phyloP scores from a whole-genome alignment of 1,140 invertebrate species.

The Bathynomus jamesi region DNA sequence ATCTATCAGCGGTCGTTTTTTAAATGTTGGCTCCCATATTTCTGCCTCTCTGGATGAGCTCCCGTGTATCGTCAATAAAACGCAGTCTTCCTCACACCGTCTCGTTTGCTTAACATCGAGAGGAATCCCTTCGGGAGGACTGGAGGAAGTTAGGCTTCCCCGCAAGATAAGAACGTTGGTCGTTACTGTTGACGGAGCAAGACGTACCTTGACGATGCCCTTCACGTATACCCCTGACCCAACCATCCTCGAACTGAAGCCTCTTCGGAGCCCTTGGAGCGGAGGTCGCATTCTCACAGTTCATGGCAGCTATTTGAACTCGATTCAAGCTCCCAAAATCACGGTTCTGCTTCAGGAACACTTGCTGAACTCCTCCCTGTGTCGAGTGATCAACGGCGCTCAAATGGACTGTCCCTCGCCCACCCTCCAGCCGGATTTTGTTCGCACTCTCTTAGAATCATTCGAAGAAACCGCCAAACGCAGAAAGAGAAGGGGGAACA shows the following conservation, averaged over 20 bases:
- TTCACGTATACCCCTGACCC: constrained; percentile 88
- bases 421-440: constrained; percentile 55
- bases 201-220: constrained; percentile 59
- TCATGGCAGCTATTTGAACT: constrained; percentile 82
- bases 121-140: constrained; percentile 39
- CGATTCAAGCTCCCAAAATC: constrained; percentile 84
- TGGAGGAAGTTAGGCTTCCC: constrained; percentile 5
- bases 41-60: constrained; percentile 80
- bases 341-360: constrained; percentile 67
- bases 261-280: constrained; percentile 73
- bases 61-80: constrained; percentile 76
- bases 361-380: constrained; percentile 47
- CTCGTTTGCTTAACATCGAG: constrained; percentile 75
- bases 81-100: constrained; percentile 77
- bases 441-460: constrained; percentile 42
- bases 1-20: constrained; percentile 74
- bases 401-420: constrained; percentile 94
- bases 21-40: constrained; percentile 88
- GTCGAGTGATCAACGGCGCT: constrained; percentile 73
- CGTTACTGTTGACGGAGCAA: constrained; percentile 75
- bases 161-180: constrained; percentile 55
- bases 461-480: constrained; percentile 81
- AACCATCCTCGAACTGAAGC: constrained; percentile 86
- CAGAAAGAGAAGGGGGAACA: constrained; percentile 73
- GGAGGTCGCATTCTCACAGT: constrained; percentile 90